Percentiles rank a stretch among this genome's conserved stretches.
These are phyloP conservation scores for Bambusicola thoracicus DNA, from an alignment of 2,113 vertebrate species.

Conservation along the genomic window DNA sequence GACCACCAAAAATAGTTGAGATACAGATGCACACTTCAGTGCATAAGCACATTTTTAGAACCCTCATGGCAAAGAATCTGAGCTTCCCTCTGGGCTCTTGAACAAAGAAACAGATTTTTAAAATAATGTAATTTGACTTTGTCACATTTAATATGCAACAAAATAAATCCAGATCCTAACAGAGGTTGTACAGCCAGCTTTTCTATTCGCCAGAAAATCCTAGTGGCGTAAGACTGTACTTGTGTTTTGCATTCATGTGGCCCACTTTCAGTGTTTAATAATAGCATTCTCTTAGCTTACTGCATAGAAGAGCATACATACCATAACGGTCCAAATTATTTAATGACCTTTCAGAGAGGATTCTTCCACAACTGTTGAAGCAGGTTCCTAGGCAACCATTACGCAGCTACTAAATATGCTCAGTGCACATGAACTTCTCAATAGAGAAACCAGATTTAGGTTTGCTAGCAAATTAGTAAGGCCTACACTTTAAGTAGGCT, in stretches of 20 bases:
- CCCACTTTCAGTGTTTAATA: not conserved
- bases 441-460: constrained; percentile 27
- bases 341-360: constrained; percentile 56
- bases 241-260: not conserved
- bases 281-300: constrained; percentile 7
- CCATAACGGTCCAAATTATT: constrained; percentile 40
- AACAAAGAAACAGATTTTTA: not conserved
- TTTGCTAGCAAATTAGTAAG: constrained; percentile 40
- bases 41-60: not conserved
- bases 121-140: not conserved
- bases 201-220: not conserved
- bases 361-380: constrained; percentile 57
- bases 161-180: not conserved
- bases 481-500: not conserved
- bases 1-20: not conserved
- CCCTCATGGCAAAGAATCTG: not conserved
- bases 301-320: not conserved
- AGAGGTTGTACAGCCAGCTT: not conserved
- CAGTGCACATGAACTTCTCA: constrained; percentile 22
- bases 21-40: not conserved
- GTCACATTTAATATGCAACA: not conserved
- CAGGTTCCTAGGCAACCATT: constrained; percentile 45
- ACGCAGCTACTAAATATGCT: constrained; percentile 25
- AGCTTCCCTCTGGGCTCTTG: not conserved
- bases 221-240: not conserved